These are phyloP conservation scores for Pissodes strobi DNA, from an alignment of 1,140 invertebrate genomes.

Conservation along the genomic window DNA sequence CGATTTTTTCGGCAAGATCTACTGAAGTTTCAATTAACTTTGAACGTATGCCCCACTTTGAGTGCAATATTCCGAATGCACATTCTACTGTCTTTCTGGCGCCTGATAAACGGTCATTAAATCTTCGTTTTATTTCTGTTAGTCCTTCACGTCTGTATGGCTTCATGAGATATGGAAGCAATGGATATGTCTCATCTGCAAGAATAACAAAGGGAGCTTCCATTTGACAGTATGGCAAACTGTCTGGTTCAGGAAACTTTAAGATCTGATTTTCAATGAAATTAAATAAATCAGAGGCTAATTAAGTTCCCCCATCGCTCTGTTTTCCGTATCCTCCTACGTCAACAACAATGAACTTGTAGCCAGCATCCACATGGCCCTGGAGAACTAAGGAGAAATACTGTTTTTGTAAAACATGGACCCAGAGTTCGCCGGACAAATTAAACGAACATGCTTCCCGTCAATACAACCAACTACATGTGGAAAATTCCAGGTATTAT, in stretches of 20 bases:
- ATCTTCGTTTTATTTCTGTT: background rate
- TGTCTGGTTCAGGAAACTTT: background rate
- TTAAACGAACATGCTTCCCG: conserved; percentile 56
- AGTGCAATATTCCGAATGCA: background rate
- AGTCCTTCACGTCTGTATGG: background rate
- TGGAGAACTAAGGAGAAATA: conserved; percentile 48
- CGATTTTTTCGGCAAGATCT: background rate
- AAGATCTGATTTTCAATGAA: background rate
- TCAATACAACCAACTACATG: conserved; percentile 52
- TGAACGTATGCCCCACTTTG: background rate
- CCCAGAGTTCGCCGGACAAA: conserved; percentile 46
- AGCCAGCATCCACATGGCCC: background rate
- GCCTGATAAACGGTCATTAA: background rate
- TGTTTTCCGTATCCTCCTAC: too few relatives aligned
- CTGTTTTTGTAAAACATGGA: conserved; percentile 48
- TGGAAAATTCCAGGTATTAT: conserved; percentile 49
- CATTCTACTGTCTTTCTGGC: too few relatives aligned
- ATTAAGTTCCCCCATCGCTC: too few relatives aligned
- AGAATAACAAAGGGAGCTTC: background rate
- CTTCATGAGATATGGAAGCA: too few relatives aligned
- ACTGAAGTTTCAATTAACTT: background rate
- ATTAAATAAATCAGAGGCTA: background rate
- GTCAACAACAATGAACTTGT: conserved; percentile 30
- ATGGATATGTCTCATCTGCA: too few relatives aligned
- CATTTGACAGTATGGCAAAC: background rate